Evolutionary conservation across 2,888 invertebrate genomes (phyloP).

Genomic region (Lottia scabra): DNA sequence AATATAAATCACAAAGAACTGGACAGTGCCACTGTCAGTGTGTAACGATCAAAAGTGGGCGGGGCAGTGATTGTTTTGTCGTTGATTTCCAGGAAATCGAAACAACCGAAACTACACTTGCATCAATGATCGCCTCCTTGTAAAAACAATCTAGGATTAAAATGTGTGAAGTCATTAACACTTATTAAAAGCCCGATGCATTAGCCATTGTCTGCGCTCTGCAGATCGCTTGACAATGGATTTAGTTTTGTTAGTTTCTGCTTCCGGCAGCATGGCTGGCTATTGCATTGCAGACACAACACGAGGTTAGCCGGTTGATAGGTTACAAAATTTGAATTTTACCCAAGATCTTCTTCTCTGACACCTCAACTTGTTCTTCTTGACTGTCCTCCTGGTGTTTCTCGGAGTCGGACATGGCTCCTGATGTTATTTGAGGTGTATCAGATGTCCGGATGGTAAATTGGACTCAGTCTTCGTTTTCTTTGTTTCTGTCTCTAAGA

Average conservation of each 20-base stretch:
- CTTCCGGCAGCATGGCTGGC: slow-evolving; percentile 9
- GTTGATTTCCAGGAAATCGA: too few relatives aligned
- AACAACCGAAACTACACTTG: too few relatives aligned
- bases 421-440: slow-evolving; percentile 47
- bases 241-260: neutral
- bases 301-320: slow-evolving; percentile 13
- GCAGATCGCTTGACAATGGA: slow-evolving; percentile 18
- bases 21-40: too few relatives aligned
- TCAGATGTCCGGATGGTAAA: slow-evolving; percentile 47
- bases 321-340: slow-evolving; percentile 20
- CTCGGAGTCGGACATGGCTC: slow-evolving; percentile 94
- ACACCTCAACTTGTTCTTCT: slow-evolving; percentile 72
- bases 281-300: neutral
- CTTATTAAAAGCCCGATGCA: too few relatives aligned
- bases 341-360: slow-evolving; percentile 77
- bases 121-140: too few relatives aligned
- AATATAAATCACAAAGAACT: too few relatives aligned
- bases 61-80: too few relatives aligned
- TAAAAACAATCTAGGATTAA: too few relatives aligned
- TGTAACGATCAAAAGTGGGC: too few relatives aligned
- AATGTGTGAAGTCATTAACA: too few relatives aligned
- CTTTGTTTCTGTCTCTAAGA: slow-evolving; percentile 49
- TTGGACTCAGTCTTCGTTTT: slow-evolving; percentile 46
- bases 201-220: neutral
- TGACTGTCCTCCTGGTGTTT: slow-evolving; percentile 79